These are phyloP conservation scores for Cephalopachus bancanus DNA, from an alignment of 2,797 vertebrate species.

Conservation along the genomic window DNA sequence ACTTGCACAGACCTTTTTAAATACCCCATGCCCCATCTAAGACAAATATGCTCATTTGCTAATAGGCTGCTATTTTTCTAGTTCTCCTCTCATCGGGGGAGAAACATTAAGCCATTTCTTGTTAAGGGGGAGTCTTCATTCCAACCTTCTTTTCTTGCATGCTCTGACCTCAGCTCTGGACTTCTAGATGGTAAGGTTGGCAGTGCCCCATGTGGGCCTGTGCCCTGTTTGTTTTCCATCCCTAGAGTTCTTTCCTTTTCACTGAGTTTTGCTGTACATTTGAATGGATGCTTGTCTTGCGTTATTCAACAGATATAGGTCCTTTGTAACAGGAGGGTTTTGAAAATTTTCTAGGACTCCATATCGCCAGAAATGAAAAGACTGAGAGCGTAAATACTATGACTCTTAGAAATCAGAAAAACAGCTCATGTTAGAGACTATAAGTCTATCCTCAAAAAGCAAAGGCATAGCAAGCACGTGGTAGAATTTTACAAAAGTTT, in stretches of 20 bases:
- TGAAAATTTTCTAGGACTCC: background rate
- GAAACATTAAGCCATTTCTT: background rate
- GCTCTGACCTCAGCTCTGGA: background rate
- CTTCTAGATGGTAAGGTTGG: background rate
- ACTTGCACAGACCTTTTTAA: background rate
- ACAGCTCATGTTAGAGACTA: background rate
- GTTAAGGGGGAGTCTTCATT: background rate
- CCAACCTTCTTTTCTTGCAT: background rate
- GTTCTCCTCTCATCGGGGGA: background rate
- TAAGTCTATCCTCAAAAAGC: background rate
- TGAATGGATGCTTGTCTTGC: background rate
- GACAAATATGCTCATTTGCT: background rate
- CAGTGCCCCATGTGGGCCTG: background rate
- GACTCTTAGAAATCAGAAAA: background rate
- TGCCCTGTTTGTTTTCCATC: background rate
- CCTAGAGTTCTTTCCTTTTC: background rate
- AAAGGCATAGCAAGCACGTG: background rate
- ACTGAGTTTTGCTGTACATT: background rate
- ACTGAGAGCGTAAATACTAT: background rate
- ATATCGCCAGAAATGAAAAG: slow-evolving; percentile 36
- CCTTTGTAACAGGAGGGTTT: background rate
- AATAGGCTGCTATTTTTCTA: background rate
- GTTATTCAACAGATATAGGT: background rate
- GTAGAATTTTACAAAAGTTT: background rate
- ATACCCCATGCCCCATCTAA: background rate